A percentile compares a stretch with the other conserved stretches of the same genome.
These are phyloP conservation scores for Patiria pectinifera DNA, from an alignment of 53 echinoderm and acorn worm genomes.

Conservation along the genomic window DNA sequence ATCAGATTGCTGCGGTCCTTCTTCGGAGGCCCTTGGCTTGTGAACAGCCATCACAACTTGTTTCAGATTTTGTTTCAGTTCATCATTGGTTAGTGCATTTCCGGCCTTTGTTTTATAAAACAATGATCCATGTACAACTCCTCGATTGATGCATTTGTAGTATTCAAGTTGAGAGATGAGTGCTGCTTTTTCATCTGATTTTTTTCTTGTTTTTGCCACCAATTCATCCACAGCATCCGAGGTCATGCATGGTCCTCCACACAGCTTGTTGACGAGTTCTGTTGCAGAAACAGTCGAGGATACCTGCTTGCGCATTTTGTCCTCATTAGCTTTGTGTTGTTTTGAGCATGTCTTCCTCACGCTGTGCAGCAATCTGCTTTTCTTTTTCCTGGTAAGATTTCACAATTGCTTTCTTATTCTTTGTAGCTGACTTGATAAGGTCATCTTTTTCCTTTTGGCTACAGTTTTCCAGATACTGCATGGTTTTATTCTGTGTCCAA, in stretches of 20 bases:
- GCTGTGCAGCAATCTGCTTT: background rate
- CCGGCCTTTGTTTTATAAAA: slow-evolving; percentile 11
- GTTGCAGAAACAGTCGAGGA: slow-evolving; percentile 8
- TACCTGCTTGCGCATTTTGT: slow-evolving; percentile 12
- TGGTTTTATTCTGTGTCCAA: slow-evolving; percentile 56
- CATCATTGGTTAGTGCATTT: background rate
- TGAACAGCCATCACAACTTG: background rate
- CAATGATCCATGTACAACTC: background rate
- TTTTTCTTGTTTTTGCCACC: background rate
- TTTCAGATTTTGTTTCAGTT: background rate
- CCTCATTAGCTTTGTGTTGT: slow-evolving; percentile 19
- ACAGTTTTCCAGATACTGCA: slow-evolving; percentile 12
- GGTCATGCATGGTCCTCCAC: background rate
- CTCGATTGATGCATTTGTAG: background rate
- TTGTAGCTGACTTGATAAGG: slow-evolving; percentile 13
- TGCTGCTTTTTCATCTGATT: background rate
- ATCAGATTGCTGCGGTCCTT: background rate
- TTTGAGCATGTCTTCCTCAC: background rate
- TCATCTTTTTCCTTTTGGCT: background rate
- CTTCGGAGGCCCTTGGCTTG: background rate
- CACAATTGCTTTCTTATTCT: background rate
- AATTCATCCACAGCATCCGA: background rate
- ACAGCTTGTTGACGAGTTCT: background rate
- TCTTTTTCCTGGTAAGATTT: slow-evolving; percentile 23
- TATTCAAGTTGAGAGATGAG: background rate